Conservation (phyloP, 2,888 invertebrate species). For the Neoitamus cyanurus region DNA sequence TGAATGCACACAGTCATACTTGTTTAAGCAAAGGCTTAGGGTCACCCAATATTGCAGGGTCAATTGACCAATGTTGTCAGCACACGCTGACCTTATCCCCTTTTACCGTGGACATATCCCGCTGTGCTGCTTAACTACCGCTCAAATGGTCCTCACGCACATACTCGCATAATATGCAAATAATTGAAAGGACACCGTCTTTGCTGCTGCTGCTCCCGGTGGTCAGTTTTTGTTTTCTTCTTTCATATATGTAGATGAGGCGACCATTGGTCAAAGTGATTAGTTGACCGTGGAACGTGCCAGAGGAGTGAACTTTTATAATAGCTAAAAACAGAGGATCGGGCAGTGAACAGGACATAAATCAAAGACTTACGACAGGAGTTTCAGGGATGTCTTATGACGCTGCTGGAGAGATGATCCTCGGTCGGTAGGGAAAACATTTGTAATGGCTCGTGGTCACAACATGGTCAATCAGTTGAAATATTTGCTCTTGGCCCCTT, state of each 20-base stretch:
- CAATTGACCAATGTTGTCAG: conserved; percentile 54
- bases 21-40: conserved; percentile 10
- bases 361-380: conserved; percentile 50
- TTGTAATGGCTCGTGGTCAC: conserved; percentile 50
- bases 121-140: conserved; percentile 39
- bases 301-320: conserved; percentile 49
- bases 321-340: conserved; percentile 27
- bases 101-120: conserved; percentile 27
- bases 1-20: neutral
- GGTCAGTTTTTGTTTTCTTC: no score
- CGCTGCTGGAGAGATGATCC: conserved; percentile 27
- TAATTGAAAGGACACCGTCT: conserved; percentile 47
- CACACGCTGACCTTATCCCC: conserved; percentile 48
- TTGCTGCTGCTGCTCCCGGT: no score
- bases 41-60: conserved; percentile 52
- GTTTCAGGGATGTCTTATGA: conserved; percentile 3
- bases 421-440: conserved; percentile 21
- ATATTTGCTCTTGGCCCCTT: conserved; percentile 47
- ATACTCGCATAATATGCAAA: conserved; percentile 33
- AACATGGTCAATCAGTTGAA: conserved; percentile 50
- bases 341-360: conserved; percentile 47
- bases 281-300: conserved; percentile 48
- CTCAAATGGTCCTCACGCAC: neutral
- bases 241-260: conserved; percentile 31
- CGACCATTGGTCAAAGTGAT: conserved; percentile 51